Conservation (phyloP, 2,888 invertebrate species). For the Apoda limacodes region DNA sequence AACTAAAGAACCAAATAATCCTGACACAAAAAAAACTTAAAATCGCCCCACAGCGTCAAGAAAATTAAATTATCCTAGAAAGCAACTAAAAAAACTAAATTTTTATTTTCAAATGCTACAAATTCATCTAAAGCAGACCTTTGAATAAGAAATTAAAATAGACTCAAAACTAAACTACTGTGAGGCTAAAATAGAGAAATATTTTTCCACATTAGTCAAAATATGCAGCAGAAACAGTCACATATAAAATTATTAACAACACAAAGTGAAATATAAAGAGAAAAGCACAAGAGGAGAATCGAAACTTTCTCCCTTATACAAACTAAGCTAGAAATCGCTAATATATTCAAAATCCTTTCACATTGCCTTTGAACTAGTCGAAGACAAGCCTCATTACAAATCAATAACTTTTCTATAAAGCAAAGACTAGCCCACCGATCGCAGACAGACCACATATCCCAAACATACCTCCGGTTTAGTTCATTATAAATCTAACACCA, state of each 20-base stretch:
- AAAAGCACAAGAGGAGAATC: constrained; percentile 26
- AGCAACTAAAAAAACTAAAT: constrained; percentile 37
- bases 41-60: constrained; percentile 34
- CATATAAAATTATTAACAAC: constrained; percentile 27
- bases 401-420: constrained; percentile 11
- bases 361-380: constrained; percentile 11
- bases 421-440: constrained; percentile 28
- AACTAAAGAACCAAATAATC: constrained; percentile 14
- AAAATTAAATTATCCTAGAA: constrained; percentile 40
- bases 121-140: constrained; percentile 18
- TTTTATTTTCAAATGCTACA: constrained; percentile 34
- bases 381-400: constrained; percentile 3
- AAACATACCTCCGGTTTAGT: constrained; percentile 49
- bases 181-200: constrained; percentile 32
- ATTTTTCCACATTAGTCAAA: too few relatives aligned
- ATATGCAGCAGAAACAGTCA: too few relatives aligned
- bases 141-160: constrained; percentile 28
- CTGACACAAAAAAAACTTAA: constrained; percentile 8
- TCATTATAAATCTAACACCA: constrained; percentile 47
- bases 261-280: constrained; percentile 21
- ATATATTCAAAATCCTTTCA: constrained; percentile 28
- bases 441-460: constrained; percentile 61
- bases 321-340: constrained; percentile 25
- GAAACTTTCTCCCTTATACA: constrained; percentile 33
- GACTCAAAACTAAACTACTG: constrained; percentile 36